These are phyloP conservation scores for Calephelis perditalis DNA, from an alignment of 2,888 invertebrate genomes.

Conservation along the genomic window DNA sequence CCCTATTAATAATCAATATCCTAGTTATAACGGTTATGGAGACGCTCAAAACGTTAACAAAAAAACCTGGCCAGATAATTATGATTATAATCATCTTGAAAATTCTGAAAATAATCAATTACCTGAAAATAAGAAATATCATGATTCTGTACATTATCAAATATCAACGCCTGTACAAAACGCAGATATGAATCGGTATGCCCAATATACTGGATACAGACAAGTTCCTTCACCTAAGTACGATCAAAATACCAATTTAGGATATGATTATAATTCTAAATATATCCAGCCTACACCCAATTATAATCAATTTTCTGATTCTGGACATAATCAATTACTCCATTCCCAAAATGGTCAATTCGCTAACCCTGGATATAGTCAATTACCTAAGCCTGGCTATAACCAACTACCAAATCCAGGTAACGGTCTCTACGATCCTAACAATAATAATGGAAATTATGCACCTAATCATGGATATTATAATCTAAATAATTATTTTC, in stretches of 20 bases:
- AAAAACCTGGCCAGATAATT: background rate
- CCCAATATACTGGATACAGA: background rate
- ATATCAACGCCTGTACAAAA: background rate
- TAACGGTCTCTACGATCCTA: slow-evolving; percentile 1
- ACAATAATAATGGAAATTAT: slow-evolving; percentile 2
- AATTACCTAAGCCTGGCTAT: background rate
- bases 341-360: background rate
- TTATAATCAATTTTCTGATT: background rate
- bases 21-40: background rate
- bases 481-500: background rate
- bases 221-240: background rate
- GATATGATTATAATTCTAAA: background rate
- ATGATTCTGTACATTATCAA: background rate
- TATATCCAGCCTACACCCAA: no score
- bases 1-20: background rate
- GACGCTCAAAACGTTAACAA: background rate
- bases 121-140: background rate
- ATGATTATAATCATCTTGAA: background rate
- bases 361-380: background rate
- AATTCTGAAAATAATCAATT: background rate
- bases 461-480: background rate
- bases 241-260: background rate
- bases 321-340: background rate
- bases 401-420: slow-evolving; percentile 3
- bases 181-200: no score